Evolutionary conservation across 2,888 invertebrate species (phyloP).

Genomic region (Leptinotarsa tumamoca): DNA sequence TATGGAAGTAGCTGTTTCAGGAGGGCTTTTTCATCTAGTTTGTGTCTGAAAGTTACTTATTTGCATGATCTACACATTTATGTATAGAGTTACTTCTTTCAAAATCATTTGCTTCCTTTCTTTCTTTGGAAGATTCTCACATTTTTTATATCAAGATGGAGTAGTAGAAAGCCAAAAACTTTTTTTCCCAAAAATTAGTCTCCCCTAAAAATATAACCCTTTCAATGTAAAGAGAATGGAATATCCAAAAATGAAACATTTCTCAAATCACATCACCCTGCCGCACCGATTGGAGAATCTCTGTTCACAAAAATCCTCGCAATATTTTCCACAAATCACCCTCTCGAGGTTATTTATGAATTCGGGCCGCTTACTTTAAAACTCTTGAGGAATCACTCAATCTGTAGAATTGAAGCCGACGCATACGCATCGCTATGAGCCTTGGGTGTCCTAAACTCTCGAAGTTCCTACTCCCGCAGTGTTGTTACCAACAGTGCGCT

Average conservation of each 20-base stretch:
- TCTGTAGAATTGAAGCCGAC: slow-evolving; percentile 15
- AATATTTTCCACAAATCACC: slow-evolving; percentile 11
- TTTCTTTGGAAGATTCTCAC: too few relatives aligned
- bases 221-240: too few relatives aligned
- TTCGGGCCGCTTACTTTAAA: slow-evolving; percentile 5
- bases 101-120: too few relatives aligned
- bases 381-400: slow-evolving; percentile 11
- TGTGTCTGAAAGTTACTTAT: too few relatives aligned
- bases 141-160: too few relatives aligned
- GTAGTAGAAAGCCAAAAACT: too few relatives aligned
- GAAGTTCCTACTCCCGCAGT: slow-evolving; percentile 8
- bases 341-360: slow-evolving; percentile 12
- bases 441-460: not conserved
- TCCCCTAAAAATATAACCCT: too few relatives aligned
- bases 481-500: slow-evolving; percentile 1
- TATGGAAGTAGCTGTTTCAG: too few relatives aligned
- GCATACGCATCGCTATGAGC: slow-evolving; percentile 4
- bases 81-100: too few relatives aligned
- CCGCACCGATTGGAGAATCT: not conserved
- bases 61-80: too few relatives aligned
- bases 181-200: too few relatives aligned
- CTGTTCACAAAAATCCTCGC: not conserved
- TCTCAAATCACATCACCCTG: not conserved
- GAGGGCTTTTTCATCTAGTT: too few relatives aligned
- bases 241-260: not conserved